Evolutionary conservation across 2,797 vertebrate species (phyloP).

Genomic region (Hoplostethus atlanticus): DNA sequence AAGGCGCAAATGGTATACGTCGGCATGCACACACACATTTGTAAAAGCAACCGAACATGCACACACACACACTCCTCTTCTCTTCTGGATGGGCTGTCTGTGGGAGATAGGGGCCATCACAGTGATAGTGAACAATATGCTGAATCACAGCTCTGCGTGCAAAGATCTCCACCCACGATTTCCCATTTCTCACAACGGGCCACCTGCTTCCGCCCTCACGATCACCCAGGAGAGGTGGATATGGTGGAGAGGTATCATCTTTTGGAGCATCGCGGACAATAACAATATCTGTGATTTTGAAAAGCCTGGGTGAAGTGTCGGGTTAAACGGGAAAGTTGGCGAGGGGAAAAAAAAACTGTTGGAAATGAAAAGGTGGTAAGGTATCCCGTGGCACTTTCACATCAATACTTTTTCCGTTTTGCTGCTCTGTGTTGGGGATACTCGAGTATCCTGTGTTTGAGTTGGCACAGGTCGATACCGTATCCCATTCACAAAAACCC

Average conservation of each 20-base stretch:
- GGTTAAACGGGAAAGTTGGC: too few relatives aligned
- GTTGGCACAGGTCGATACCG: too few relatives aligned
- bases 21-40: slow-evolving; percentile 34
- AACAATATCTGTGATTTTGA: slow-evolving; percentile 15
- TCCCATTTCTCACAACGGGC: slow-evolving; percentile 28
- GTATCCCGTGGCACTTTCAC: too few relatives aligned
- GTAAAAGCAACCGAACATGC: slow-evolving; percentile 11
- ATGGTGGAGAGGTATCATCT: slow-evolving; percentile 37
- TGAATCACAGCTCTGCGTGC: slow-evolving; percentile 59
- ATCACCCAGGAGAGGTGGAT: slow-evolving; percentile 24
- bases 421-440: too few relatives aligned
- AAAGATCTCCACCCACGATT: slow-evolving; percentile 62
- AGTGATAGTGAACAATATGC: slow-evolving; percentile 60
- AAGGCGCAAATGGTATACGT: too few relatives aligned
- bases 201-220: slow-evolving; percentile 59
- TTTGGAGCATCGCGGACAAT: slow-evolving; percentile 18
- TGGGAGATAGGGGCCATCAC: slow-evolving; percentile 38
- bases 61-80: slow-evolving; percentile 16
- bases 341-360: not conserved
- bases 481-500: too few relatives aligned
- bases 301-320: not conserved
- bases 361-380: too few relatives aligned
- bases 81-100: slow-evolving; percentile 46
- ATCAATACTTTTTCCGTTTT: too few relatives aligned
- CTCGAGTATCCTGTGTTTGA: too few relatives aligned